Conservation (phyloP, 2,888 invertebrate species). For the Pammene fasciana region DNA sequence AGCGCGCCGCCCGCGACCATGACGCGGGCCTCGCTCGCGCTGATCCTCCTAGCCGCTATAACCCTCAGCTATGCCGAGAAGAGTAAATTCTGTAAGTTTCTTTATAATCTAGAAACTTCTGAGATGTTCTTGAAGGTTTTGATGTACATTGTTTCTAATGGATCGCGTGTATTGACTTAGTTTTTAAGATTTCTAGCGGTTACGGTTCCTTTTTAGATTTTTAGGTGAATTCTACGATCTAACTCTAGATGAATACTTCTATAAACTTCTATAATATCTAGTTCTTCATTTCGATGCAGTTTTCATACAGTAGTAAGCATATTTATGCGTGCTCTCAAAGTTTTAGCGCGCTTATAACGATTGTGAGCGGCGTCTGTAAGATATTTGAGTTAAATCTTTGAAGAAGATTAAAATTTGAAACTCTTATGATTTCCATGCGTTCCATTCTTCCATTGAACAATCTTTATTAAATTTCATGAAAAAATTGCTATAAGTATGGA, state of each 20-base stretch:
- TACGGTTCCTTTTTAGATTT: constrained; percentile 9
- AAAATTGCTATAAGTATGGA: too few relatives aligned
- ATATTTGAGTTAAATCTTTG: constrained; percentile 7
- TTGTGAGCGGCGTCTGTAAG: background rate
- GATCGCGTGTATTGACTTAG: constrained; percentile 13
- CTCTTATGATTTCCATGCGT: background rate
- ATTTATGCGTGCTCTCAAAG: background rate
- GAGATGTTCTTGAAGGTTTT: background rate
- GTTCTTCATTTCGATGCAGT: background rate
- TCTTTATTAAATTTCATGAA: background rate
- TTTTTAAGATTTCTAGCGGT: constrained; percentile 20
- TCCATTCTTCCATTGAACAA: background rate
- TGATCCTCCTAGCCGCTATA: constrained; percentile 64
- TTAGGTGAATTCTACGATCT: background rate
- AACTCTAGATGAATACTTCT: background rate
- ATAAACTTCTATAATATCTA: background rate
- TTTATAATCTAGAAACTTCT: constrained; percentile 22
- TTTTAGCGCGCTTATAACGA: background rate
- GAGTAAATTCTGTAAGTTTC: constrained; percentile 82
- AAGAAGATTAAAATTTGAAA: background rate
- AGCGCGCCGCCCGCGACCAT: constrained; percentile 52
- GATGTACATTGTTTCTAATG: background rate
- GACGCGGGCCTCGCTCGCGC: constrained; percentile 71
- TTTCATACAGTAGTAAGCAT: background rate
- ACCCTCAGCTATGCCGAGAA: constrained; percentile 73